phyloP scores from a whole-genome alignment of 2,113 vertebrate species.

The Pseudopipra pipra region DNA sequence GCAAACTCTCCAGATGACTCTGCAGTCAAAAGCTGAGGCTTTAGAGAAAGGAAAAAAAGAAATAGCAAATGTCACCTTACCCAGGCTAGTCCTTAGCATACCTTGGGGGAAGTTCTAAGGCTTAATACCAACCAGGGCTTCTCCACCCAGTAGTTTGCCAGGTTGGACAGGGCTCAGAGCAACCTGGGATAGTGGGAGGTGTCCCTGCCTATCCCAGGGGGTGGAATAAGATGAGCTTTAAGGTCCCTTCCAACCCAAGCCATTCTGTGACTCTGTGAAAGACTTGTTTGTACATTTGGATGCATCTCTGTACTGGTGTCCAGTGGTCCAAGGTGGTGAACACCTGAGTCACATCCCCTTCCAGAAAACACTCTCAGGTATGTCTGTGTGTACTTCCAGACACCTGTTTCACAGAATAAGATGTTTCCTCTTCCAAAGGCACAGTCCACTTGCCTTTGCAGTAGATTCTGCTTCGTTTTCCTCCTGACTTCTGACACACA shows the following conservation, averaged over 20 bases:
- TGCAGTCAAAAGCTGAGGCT: neutral
- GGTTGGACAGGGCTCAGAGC: neutral
- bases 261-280: neutral
- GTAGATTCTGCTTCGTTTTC: neutral
- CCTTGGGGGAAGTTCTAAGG: neutral
- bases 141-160: neutral
- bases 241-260: neutral
- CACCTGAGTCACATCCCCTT: neutral
- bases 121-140: neutral
- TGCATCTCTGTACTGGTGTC: fast-evolving
- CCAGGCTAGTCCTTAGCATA: neutral
- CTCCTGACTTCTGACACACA: fast-evolving
- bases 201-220: neutral
- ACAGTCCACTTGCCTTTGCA: neutral
- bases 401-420: neutral
- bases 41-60: neutral
- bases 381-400: fast-evolving
- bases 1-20: neutral
- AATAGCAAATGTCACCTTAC: neutral
- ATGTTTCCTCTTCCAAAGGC: neutral
- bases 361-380: neutral
- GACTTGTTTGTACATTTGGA: neutral
- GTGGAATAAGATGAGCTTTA: neutral
- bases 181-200: neutral
- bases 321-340: neutral